Evolutionary conservation across 2,113 vertebrate genomes (phyloP).

Genomic region (Tapirus terrestris): DNA sequence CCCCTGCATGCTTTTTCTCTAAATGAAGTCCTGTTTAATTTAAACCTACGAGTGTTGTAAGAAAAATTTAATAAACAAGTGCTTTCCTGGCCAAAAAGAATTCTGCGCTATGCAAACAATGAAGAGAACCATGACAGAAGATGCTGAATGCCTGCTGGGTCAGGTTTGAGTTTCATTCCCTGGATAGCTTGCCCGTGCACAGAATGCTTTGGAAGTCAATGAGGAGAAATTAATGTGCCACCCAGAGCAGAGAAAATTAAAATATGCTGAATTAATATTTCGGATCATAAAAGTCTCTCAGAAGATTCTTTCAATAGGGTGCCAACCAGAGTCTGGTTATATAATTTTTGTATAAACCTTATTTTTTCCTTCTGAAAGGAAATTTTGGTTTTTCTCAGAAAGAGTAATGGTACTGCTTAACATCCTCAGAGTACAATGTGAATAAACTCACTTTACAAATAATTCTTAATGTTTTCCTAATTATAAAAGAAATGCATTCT

Average conservation of each 20-base stretch:
- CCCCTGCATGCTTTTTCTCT: constrained; percentile 1
- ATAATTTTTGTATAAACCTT: constrained; percentile 45
- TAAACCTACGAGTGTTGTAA: constrained; percentile 36
- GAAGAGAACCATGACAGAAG: background rate
- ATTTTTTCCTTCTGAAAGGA: constrained; percentile 47
- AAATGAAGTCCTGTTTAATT: constrained; percentile 53
- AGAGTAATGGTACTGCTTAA: constrained; percentile 29
- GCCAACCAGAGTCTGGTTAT: constrained; percentile 44
- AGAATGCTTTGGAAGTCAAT: constrained; percentile 12
- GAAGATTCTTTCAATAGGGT: constrained; percentile 60
- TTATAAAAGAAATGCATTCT: constrained; percentile 36
- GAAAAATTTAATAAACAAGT: constrained; percentile 60
- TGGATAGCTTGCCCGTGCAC: background rate
- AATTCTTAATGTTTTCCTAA: background rate
- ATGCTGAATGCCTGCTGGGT: background rate
- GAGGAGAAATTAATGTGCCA: constrained; percentile 38
- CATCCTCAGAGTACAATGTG: background rate
- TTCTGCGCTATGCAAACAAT: constrained; percentile 27
- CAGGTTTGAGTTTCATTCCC: background rate
- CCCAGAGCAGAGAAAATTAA: constrained; percentile 52
- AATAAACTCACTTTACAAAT: constrained; percentile 31
- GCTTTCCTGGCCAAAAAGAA: constrained; percentile 54
- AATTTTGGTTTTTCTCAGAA: constrained; percentile 57
- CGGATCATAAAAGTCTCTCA: constrained; percentile 48
- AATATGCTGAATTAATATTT: constrained; percentile 63